Evolutionary conservation across 2,888 invertebrate species (phyloP), one percentile per base, ranked within the genome.

Genomic region (Azorinus chamasolen): DNA sequence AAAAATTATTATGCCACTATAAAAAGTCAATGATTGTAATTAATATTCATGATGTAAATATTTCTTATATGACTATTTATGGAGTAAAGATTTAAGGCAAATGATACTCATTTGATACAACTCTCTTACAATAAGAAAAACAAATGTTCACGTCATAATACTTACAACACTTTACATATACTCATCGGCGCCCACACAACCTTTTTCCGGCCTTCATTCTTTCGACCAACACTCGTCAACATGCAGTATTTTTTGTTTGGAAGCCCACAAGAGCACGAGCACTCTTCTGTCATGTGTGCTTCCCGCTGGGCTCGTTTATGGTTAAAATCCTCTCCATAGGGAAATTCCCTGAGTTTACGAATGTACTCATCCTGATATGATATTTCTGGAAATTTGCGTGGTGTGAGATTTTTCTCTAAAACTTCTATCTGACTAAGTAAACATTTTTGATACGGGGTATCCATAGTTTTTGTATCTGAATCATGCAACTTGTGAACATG

Each of bases 141-240:
- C n/a, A n/a, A n/a, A n/a, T n/a, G n/a, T n/a, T n/a, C n/a, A n/a
- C n/a, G n/a, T n/a, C n/a, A n/a, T n/a, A 6, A 74, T 77, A 83
- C 83, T 83, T 80, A 83, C 83, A 79, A 77, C 1, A 72, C 77
- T 78, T 79, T 74, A 70, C 78, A 75, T 22, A 83, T 80, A 59
- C 78, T 77, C 77, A 83, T 77, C 4, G 83, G 78, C 6, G 79
- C 83, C 83, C 83, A 83, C 1, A 75, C 71, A 20, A 79, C 68
- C 22, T 73, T 78, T 54, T 77, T 81, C 43, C 59, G 55, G 12
- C 45, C 41, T 14, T 59, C 59, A 50, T 59, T 65, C 64, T 48
- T 59, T 45, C 41, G 74, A 64, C 39, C 50, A 1, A 77, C 46
- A 53, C 61, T 74, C 2, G 77, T 71, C 25, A 83, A 64, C 83